Base-by-base conservation (phyloP, 1,140 invertebrate species). In the Drosophila carrolli region DNA sequence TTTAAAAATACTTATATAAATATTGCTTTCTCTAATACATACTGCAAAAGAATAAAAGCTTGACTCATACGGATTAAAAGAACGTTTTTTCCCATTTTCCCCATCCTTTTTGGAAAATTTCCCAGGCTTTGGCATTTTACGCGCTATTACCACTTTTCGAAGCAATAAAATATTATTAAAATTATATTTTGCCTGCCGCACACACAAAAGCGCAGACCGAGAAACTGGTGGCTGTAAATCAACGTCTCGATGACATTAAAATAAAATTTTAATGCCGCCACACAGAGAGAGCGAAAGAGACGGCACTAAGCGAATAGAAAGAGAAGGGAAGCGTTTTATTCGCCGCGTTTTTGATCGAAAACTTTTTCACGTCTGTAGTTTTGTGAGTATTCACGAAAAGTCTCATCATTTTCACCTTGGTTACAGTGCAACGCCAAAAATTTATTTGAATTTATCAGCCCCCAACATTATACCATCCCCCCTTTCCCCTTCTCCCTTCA, bases 141-240 rank as follows among this genome's bases (percentile, higher is more conserved):
- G 82, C 83, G 63, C 72, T 89, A 83, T 89, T 88, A 83, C 80
- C 78, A 74, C 76, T 72, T 90, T 81, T 77, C 66, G 62, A 83
- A 80, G 89, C 71, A 85, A 91, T 91, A 90, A 91, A 91, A 91
- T 90, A 83, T 91, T 91, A 91, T 91, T 91, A 91, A 91, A 91
- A 91, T 91, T 74, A 91, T 85, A 72, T 75, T 78, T 75, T 38
- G 48, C 37, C 50, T 32, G 53, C 14, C 44, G 40, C 14, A 48
- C 43, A 50, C 62, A 55, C 55, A 51, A 10, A 53, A 8, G 16
- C 37, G 19, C 44, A 71, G 53, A 19, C 41, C 32, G 1, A 46
- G 10, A 41, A 51, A 27, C 29, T 51, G 48, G 46, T 46, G 63
- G 78, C 77, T 88, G 90, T 91, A 91, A 91, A 91, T 91, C 90